Base-by-base conservation (phyloP, 2,888 invertebrate genomes). In the Sepiola atlantica region DNA sequence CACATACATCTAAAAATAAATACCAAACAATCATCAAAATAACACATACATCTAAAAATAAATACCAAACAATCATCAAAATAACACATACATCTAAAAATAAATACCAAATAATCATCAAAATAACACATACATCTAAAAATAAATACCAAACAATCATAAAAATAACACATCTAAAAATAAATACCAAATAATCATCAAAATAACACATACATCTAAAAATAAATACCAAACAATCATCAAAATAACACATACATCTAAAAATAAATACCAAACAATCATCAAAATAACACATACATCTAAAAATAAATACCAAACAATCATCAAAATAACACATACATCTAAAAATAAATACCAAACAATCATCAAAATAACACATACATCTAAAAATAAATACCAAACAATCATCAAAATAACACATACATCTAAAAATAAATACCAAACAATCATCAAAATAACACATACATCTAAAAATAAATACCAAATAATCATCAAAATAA, bases 201-300 rank as follows among this genome's bases (percentile, higher is more conserved):
- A 97, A 97, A 98, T 98, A 98, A 94, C 97, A 97, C 94, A 98
- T 96, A 95, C 98, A 98, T 93, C 97, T 97, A 95, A 45, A 45
- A 95, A 95, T 35, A 93, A 98, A 96, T n/a, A 98, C 96, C 90
- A 98, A 97, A 55, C 97, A 97, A 95, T 97, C 97, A 32, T 97
- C 98, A 95, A 97, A 97, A 98, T 98, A 98, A 94, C 97, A 97
- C 94, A 98, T 96, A 95, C 98, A 98, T 93, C 97, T 97, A 95
- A 45, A 45, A 95, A 95, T 35, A 93, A 98, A 96, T n/a, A 98
- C 96, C 90, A 98, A 97, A 55, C 97, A 97, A 95, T 97, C 97
- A 32, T 97, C 98, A 95, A 97, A 97, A 98, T 98, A 98, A 94
- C 97, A 97, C 94, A 98, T 96, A 95, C 98, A 98, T 93, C 97